Conservation (phyloP, 92 coral and sea anemone genomes). For the Muricea muricata region DNA sequence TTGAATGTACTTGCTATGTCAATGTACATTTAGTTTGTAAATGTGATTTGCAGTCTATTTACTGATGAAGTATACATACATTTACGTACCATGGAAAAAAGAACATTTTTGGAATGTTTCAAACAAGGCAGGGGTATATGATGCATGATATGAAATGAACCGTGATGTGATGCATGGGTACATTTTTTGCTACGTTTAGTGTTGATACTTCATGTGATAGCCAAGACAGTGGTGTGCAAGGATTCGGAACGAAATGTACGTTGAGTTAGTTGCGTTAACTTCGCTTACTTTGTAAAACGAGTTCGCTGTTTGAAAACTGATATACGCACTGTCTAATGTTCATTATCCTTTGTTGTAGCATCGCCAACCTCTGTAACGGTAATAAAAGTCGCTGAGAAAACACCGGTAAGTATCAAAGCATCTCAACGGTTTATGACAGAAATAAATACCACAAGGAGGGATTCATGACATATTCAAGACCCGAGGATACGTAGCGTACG, state of each 20-base stretch:
- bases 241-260: background rate
- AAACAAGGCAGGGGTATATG: too few species aligned
- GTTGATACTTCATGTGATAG: slow-evolving; percentile 36
- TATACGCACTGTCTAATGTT: background rate
- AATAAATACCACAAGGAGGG: background rate
- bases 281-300: too few species aligned
- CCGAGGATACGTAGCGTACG: too few species aligned
- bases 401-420: background rate
- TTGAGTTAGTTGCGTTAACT: background rate
- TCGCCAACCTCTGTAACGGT: background rate
- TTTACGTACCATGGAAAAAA: too few species aligned
- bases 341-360: background rate
- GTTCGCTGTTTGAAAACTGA: too few species aligned
- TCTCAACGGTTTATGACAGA: background rate
- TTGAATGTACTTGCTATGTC: too few species aligned
- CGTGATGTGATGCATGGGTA: too few species aligned
- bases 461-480: too few species aligned
- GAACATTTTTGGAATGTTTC: too few species aligned
- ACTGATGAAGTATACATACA: background rate
- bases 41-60: too few species aligned
- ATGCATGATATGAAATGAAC: too few species aligned
- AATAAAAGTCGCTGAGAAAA: slow-evolving; percentile 1
- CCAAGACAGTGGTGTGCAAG: slow-evolving; percentile 44
- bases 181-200: slow-evolving; percentile 1
- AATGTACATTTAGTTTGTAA: too few species aligned